phyloP scores from a whole-genome alignment of 2,113 vertebrate genomes.

The Oxyruncus cristatus region DNA sequence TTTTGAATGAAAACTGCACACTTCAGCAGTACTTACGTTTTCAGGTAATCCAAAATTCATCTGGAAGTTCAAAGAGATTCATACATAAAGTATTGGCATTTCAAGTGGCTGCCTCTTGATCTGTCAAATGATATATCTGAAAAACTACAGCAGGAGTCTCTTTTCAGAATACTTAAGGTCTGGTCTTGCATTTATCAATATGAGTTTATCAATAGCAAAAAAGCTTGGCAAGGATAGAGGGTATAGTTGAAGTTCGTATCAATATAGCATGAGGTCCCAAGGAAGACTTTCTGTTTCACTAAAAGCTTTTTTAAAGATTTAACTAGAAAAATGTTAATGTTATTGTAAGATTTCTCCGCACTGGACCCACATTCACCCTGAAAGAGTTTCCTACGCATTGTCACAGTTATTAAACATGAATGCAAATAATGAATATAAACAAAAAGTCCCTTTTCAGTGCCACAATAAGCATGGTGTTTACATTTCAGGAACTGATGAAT shows the following conservation, averaged over 20 bases:
- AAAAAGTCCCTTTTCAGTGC: neutral
- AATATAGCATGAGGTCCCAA: neutral
- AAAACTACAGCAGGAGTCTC: neutral
- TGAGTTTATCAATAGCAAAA: neutral
- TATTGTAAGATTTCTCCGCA: neutral
- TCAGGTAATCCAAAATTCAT: neutral
- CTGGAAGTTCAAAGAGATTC: neutral
- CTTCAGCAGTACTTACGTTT: neutral
- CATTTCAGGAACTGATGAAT: neutral
- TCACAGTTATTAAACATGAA: neutral
- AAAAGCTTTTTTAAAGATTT: slow-evolving; percentile 30
- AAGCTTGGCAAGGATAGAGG: neutral
- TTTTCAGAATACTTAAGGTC: neutral
- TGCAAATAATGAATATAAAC: neutral
- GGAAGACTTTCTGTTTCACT: neutral
- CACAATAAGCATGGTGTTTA: neutral
- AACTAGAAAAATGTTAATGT: neutral
- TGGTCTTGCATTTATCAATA: neutral
- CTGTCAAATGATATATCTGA: neutral
- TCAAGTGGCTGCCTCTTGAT: neutral
- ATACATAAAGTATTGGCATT: neutral
- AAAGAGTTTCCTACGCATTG: neutral
- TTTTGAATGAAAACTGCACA: neutral
- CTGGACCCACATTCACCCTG: neutral
- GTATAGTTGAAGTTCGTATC: neutral